Base-by-base conservation (phyloP, 1,140 invertebrate genomes). In the Heliconius himera region DNA sequence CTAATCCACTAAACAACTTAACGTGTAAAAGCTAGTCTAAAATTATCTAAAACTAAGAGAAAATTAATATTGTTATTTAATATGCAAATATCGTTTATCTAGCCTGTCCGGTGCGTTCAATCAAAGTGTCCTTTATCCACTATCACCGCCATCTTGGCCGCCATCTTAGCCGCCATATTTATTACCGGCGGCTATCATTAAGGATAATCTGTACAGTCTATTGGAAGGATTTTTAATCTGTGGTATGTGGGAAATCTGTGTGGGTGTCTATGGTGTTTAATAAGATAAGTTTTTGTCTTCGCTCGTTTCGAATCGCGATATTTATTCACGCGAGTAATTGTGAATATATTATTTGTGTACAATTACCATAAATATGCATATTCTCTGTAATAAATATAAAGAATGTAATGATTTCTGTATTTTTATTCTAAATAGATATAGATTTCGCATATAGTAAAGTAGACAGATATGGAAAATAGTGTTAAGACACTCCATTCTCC, bases 31-130 rank as follows among this genome's bases (percentile, higher is more conserved):
- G 29, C 26, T 8, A 73, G 46, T 26, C 49, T 36, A 71, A 77
- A 77, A 76, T 66, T 71, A 77, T 29, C 20, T 81, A 70, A 81
- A 73, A 70, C 75, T 81, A 75, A 71, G 80, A 84, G 84, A 85
- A 90, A 90, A 91, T 91, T 91, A 91, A 91, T 91, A 90, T 87
- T 82, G 79, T 90, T 88, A 89, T 91, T 90, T 89, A 91, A 86
- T 90, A 91, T 91, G 89, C 89, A 90, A 90, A 91, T 90, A 90
- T 85, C 86, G 79, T 81, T 90, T 90, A 90, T 90, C 88, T 87
- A 77, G 73, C 80, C 84, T 90, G 90, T 91, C 90, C 88, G 83
- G 84, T 88, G 83, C 87, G 90, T 90, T 91, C 90, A 90, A 91
- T 91, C 90, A 91, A 90, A 85, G 86, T 89, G 89, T 91, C 90